Base-by-base conservation (phyloP, 1,140 invertebrate genomes). In the Atta texana region DNA sequence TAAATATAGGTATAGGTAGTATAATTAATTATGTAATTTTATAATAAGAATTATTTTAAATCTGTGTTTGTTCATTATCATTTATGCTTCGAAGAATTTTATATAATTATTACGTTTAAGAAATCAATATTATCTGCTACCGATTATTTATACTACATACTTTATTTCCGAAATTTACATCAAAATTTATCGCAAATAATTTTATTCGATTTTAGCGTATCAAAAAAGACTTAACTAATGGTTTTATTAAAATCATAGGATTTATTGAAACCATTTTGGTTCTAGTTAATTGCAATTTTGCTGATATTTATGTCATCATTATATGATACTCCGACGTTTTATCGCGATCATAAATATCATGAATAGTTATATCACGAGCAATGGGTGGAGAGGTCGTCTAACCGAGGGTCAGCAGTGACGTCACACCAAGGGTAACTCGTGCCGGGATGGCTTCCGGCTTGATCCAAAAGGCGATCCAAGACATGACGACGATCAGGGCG, bases 381-480 rank as follows among this genome's bases (percentile, higher is more conserved):
- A 63, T 75, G 34, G 31, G 10, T 61, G 80, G 14, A 39, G 51
- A 71, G 59, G 72, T 49, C 51, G 85, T 81, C 85, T 95, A 95
- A 97, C 97, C 97, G 89, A 98, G 95, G 80, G 98, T 98, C 10
- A 98, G 95, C 71, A 98, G 95, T 0, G 98, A 98, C 24, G 98
- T 98, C 18, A 98, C 98, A 53, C 98, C 98, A 7, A 98, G 95
- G 2, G 97, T 98, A 61, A 98, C 97, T 90, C 97, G 95, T 0
- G 97, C 97, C 0, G 98, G 98, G 91, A 98, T 98, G 4, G 98
- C 98, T 94, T 98, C 98, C 2, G 98, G 98, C 94, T 98, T 98
- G 87, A 98, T 98, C 98, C 98, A 98, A 94, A 98, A 98, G 8
- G 98, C 98, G 90, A 98, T 98, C 98, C 98, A 98, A 14, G 98